Percentiles rank a stretch among this genome's conserved stretches.
phyloP scores from a whole-genome alignment of 2,888 invertebrate species.

The Ctena decussata region DNA sequence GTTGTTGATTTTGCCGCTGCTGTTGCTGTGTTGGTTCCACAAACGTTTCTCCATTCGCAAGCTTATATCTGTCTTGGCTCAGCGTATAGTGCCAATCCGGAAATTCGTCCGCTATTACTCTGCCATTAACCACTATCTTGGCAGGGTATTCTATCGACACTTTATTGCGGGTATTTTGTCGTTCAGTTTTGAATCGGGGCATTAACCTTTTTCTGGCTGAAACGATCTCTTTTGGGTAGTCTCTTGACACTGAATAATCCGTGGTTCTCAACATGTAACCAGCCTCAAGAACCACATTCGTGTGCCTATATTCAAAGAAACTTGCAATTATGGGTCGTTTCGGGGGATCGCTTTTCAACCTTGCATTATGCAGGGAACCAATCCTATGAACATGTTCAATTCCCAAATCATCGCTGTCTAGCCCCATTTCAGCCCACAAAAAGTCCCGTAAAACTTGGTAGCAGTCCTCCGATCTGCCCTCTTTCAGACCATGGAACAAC shows the following conservation, averaged over 20 bases:
- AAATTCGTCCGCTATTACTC: constrained; percentile 11
- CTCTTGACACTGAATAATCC: constrained; percentile 18
- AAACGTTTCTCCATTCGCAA: background rate
- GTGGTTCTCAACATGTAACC: constrained; percentile 16
- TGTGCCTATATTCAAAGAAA: constrained; percentile 19
- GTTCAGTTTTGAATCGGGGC: constrained; percentile 10
- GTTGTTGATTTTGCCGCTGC: background rate
- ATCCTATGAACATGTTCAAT: constrained; percentile 19
- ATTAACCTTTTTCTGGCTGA: constrained; percentile 4
- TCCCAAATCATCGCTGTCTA: constrained; percentile 4
- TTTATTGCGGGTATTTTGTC: background rate
- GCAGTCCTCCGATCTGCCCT: constrained; percentile 20
- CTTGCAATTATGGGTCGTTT: constrained; percentile 20
- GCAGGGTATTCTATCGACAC: constrained; percentile 20
- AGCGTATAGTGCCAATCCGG: background rate
- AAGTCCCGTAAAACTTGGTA: background rate
- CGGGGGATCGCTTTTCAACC: background rate
- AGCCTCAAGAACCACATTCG: background rate
- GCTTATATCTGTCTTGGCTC: background rate
- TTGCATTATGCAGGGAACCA: background rate
- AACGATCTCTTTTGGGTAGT: constrained; percentile 20
- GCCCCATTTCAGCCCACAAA: background rate
- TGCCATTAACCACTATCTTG: constrained; percentile 7
- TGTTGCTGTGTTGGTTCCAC: background rate
- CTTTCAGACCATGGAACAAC: constrained; percentile 8